These are phyloP conservation scores for Patella caerulea DNA, from an alignment of 2,888 invertebrate genomes.

Conservation along the genomic window DNA sequence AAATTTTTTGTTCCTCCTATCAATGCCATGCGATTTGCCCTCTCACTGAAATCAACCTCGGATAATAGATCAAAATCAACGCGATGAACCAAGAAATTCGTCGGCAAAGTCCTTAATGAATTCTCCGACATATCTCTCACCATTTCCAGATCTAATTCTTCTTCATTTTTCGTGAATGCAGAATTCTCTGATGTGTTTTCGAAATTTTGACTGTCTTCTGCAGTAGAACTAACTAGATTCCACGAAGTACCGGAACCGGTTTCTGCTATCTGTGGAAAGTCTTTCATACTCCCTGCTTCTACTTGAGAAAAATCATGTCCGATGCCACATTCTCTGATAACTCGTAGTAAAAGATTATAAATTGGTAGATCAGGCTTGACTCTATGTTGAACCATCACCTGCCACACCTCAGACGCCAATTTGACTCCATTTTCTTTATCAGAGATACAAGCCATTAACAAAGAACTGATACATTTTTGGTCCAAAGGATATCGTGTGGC, in stretches of 20 bases:
- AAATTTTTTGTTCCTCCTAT: conserved; percentile 86
- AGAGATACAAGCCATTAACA: conserved; percentile 87
- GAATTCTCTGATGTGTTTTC: no score
- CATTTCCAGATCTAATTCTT: no score
- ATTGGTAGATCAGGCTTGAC: conserved; percentile 81
- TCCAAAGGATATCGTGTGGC: conserved; percentile 72
- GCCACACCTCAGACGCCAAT: conserved; percentile 86
- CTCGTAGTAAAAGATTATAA: conserved; percentile 86
- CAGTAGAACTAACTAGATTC: not conserved
- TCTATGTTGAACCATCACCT: conserved; percentile 80
- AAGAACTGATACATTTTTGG: conserved; percentile 82
- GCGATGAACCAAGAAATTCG: conserved; percentile 13
- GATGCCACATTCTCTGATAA: conserved; percentile 81
- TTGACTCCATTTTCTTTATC: conserved; percentile 86
- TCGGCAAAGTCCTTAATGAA: not conserved
- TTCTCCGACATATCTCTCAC: not conserved
- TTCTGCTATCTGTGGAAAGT: not conserved
- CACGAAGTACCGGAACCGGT: not conserved
- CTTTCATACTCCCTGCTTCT: conserved; percentile 15
- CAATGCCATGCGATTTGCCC: conserved; percentile 72
- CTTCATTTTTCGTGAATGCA: no score
- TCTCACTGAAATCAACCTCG: conserved; percentile 34
- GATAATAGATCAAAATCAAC: not conserved
- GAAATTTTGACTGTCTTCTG: no score
- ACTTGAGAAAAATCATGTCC: conserved; percentile 74